Conservation (phyloP, 2,888 invertebrate genomes). For the Shargacucullia verbasci region DNA sequence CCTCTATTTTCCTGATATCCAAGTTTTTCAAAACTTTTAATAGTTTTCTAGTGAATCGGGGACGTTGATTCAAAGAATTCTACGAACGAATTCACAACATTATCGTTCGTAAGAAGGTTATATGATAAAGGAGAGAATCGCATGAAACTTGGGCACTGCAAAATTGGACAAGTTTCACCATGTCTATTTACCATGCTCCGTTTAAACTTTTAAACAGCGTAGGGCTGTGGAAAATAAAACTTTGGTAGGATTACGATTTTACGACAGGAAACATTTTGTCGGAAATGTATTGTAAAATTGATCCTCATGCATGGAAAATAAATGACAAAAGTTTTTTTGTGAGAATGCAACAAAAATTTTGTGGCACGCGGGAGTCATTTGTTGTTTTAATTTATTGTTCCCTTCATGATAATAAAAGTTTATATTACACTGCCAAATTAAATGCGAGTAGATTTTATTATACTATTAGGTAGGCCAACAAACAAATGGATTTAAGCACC, state of each 20-base stretch:
- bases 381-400: conserved; percentile 12
- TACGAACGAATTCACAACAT: neutral
- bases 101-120: neutral
- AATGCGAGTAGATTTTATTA: neutral
- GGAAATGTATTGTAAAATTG: conserved; percentile 57
- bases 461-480: no score
- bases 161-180: conserved; percentile 27
- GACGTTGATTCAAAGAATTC: no score
- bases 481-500: no score
- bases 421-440: neutral
- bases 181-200: conserved; percentile 10
- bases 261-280: conserved; percentile 43
- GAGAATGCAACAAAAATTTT: conserved; percentile 3
- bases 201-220: conserved; percentile 36
- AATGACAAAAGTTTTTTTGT: conserved; percentile 62
- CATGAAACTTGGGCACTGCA: conserved; percentile 1
- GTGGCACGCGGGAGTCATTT: conserved; percentile 11
- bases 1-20: neutral
- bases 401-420: neutral
- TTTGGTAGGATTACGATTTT: conserved; percentile 25
- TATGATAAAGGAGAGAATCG: neutral
- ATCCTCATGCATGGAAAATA: conserved; percentile 52
- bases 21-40: neutral
- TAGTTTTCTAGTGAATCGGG: neutral
- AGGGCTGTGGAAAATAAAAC: conserved; percentile 12